Conservation (phyloP, 2,888 invertebrate species). For the Agonopterix heracliana region DNA sequence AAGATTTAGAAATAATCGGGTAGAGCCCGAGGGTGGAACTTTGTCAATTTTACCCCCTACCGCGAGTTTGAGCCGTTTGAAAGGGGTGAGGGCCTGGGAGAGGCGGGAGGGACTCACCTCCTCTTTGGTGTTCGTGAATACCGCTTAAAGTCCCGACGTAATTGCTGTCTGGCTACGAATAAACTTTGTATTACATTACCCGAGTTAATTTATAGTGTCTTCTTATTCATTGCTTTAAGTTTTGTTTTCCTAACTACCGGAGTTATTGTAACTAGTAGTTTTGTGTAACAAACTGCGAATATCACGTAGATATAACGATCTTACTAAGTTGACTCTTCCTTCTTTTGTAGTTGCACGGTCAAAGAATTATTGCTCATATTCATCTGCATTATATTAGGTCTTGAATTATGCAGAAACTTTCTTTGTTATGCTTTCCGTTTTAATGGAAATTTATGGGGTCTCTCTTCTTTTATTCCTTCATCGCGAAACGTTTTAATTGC, state of each 20-base stretch:
- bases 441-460: slow-evolving; percentile 18
- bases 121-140: slow-evolving; percentile 66
- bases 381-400: slow-evolving; percentile 17
- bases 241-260: slow-evolving; percentile 32
- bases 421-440: slow-evolving; percentile 2
- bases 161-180: slow-evolving; percentile 72
- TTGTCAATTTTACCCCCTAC: slow-evolving; percentile 55
- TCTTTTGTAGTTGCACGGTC: slow-evolving; percentile 10
- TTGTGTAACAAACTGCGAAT: slow-evolving; percentile 4
- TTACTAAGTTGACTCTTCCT: slow-evolving; percentile 9
- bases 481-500: background rate
- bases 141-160: slow-evolving; percentile 66
- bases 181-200: slow-evolving; percentile 73
- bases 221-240: slow-evolving; percentile 63
- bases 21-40: slow-evolving; percentile 50
- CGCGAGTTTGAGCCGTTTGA: slow-evolving; percentile 47
- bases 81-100: slow-evolving; percentile 41
- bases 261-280: slow-evolving; percentile 33
- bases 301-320: slow-evolving; percentile 3
- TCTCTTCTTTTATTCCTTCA: background rate
- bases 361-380: slow-evolving; percentile 17
- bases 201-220: slow-evolving; percentile 69
- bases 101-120: slow-evolving; percentile 31
- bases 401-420: slow-evolving; percentile 2
- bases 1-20: slow-evolving; percentile 60